These are phyloP conservation scores for Bibio marci DNA, from an alignment of 2,888 invertebrate genomes.

Conservation along the genomic window DNA sequence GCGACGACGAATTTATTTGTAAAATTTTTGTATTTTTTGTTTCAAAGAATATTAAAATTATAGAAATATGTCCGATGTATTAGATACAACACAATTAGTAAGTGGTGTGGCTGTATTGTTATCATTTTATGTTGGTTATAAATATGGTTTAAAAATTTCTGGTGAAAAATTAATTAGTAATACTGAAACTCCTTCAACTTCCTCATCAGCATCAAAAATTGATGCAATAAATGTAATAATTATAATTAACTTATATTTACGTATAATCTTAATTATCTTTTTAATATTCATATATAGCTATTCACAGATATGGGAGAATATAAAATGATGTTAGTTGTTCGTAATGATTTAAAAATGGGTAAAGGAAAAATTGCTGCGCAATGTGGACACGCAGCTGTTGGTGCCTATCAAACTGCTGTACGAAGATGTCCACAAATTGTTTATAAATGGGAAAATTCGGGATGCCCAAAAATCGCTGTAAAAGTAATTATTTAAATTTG, in stretches of 20 bases:
- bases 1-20: too few relatives aligned
- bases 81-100: constrained; percentile 25
- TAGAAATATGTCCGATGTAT: too few relatives aligned
- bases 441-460: constrained; percentile 40
- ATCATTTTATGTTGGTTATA: constrained; percentile 29
- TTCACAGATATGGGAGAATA: constrained; percentile 35
- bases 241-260: background rate
- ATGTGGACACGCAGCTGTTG: constrained; percentile 87
- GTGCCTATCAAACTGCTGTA: constrained; percentile 57
- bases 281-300: background rate
- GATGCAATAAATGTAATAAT: background rate
- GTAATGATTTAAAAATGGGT: constrained; percentile 85
- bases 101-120: constrained; percentile 27
- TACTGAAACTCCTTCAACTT: background rate
- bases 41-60: too few relatives aligned
- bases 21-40: too few relatives aligned
- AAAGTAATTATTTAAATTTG: constrained; percentile 31
- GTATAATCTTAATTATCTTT: background rate
- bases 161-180: background rate
- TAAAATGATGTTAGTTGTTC: constrained; percentile 71
- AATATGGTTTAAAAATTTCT: constrained; percentile 18
- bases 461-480: constrained; percentile 79
- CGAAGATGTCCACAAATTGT: constrained; percentile 41
- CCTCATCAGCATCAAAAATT: background rate
- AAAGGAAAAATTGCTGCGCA: constrained; percentile 91